Base-by-base conservation (phyloP, 2,113 vertebrate species). In the Poeciliopsis turrubarensis region DNA sequence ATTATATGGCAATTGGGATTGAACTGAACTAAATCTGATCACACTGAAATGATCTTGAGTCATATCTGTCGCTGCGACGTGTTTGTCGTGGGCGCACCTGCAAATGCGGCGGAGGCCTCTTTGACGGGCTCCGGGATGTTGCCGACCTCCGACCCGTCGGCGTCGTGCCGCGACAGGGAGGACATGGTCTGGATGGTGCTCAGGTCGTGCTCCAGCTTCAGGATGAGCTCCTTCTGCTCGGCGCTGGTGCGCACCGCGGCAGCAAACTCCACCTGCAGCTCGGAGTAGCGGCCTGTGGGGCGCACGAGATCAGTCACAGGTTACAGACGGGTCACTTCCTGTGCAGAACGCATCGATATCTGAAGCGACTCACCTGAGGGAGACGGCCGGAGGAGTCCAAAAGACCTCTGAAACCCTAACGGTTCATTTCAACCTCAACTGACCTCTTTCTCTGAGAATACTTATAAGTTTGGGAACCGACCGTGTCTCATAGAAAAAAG, bases 101-200 rank as follows among this genome's bases (percentile, higher is more conserved):
- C 90, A 72, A 98, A 99, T 86, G 95, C 94, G 0, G 97, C 97
- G 0, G 96, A 95, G 79, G 97, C 97, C 90, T 98, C 97, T 86
- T 98, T 99, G 92, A 99, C 95, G 26, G 98, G 97, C 29, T 97
- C 96, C 0, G 96, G 97, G 57, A 98, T 95, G 92, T 86, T 95
- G 85, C 77, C 70, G 77, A 93, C 70, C 73, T 94, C 93, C 0
- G 94, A 92, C 6, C 93, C 93, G 41, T 99, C 97, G 0, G 98
- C 96, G 0, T 97, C 96, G 0, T 97, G 97, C 15, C 98, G 95
- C 0, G 87, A 91, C 78, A 95, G 30, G 0, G 95, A 83, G 1
- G 95, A 86, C 92, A 98, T 91, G 78, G 94, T 84, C 85, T 97
- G 97, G 78, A 99, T 88, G 90, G 96, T 98, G 95, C 97, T 97